Evolutionary conservation across 2,113 vertebrate genomes (phyloP).

Genomic region (Pithys albifrons): DNA sequence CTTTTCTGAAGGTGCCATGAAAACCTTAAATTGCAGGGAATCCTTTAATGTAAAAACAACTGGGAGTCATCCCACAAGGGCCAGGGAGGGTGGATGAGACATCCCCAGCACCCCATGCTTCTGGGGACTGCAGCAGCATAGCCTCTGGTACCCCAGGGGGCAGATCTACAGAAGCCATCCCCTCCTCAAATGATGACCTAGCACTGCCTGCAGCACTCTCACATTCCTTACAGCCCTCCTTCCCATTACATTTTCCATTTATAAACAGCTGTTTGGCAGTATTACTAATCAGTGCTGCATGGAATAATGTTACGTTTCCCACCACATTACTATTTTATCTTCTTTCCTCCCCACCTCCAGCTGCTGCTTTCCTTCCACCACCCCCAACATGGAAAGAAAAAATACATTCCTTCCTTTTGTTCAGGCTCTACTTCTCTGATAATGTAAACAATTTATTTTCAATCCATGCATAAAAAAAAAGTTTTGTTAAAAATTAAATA

Average conservation of each 20-base stretch:
- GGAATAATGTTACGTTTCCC: constrained; percentile 7
- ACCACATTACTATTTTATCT: constrained; percentile 33
- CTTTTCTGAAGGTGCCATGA: background rate
- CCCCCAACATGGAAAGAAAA: background rate
- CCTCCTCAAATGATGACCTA: background rate
- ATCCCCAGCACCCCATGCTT: background rate
- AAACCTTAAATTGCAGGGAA: background rate
- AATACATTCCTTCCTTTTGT: constrained; percentile 9
- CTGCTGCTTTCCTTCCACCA: constrained; percentile 28
- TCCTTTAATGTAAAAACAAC: fast-evolving
- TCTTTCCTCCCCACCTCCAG: constrained; percentile 9
- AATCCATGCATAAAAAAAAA: background rate
- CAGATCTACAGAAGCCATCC: background rate
- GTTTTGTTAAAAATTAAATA: constrained; percentile 42
- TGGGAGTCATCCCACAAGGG: background rate
- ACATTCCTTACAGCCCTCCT: background rate
- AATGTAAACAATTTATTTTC: constrained; percentile 44
- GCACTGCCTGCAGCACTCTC: background rate
- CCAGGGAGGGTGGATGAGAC: background rate
- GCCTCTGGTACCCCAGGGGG: background rate
- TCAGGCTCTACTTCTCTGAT: background rate
- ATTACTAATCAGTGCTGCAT: background rate
- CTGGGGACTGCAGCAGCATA: background rate
- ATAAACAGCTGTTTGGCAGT: constrained; percentile 48
- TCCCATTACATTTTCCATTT: background rate